A percentile compares a stretch with the other conserved stretches of the same genome.
Conservation (phyloP, 2,797 vertebrate genomes). For the Poecilia gillii region DNA sequence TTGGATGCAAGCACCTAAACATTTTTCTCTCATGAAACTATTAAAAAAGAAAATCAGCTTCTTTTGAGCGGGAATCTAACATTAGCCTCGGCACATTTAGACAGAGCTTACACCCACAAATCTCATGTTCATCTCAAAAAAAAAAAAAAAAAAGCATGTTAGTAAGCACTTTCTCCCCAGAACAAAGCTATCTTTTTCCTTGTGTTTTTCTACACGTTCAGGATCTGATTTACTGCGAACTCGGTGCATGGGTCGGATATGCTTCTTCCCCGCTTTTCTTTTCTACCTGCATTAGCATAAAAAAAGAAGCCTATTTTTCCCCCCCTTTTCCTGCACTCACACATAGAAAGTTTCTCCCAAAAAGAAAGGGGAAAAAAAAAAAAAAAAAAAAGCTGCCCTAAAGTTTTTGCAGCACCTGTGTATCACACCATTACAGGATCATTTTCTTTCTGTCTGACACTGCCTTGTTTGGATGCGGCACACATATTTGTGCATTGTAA, state of each 20-base stretch:
- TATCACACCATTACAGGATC: slow-evolving; percentile 26
- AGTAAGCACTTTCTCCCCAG: slow-evolving; percentile 43
- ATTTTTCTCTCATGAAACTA: neutral
- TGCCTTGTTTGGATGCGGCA: slow-evolving; percentile 17
- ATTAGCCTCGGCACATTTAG: slow-evolving; percentile 37
- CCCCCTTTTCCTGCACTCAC: slow-evolving; percentile 14
- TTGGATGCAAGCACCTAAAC: slow-evolving; percentile 15
- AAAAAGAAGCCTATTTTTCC: slow-evolving; percentile 27
- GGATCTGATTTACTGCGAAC: slow-evolving; percentile 53
- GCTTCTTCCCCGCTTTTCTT: slow-evolving; percentile 19
- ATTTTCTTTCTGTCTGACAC: slow-evolving; percentile 37
- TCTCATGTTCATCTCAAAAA: slow-evolving; percentile 53
- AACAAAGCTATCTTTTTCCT: slow-evolving; percentile 29
- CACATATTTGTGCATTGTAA: slow-evolving; percentile 36
- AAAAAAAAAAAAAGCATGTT: slow-evolving; percentile 16
- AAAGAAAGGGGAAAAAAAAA: neutral
- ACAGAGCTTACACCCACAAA: slow-evolving; percentile 48
- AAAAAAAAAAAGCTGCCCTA: slow-evolving; percentile 5
- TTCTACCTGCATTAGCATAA: slow-evolving; percentile 46
- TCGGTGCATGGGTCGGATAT: slow-evolving; percentile 25
- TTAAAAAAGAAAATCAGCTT: slow-evolving; percentile 1
- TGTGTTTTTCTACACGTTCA: slow-evolving; percentile 57
- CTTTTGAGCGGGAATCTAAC: slow-evolving; percentile 20
- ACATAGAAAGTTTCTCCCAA: slow-evolving; percentile 50
- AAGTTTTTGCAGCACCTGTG: slow-evolving; percentile 56